These are phyloP conservation scores for Fulmarus glacialis DNA, from an alignment of 2,113 vertebrate species.

Conservation along the genomic window DNA sequence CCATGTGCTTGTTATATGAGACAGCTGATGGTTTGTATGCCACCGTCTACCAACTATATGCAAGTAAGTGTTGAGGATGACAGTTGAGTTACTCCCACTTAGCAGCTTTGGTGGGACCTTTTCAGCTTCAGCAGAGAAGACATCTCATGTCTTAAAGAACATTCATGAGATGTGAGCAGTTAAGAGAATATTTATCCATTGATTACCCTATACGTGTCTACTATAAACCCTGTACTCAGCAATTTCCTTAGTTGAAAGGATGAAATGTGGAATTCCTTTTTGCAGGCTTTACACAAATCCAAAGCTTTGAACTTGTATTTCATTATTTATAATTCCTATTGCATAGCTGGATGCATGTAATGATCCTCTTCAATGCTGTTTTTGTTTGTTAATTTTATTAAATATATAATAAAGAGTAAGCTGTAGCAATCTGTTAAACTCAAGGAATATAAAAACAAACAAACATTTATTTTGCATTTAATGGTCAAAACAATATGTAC, in stretches of 20 bases:
- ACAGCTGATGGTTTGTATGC: not conserved
- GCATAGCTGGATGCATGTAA: not conserved
- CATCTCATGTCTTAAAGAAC: not conserved
- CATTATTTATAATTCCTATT: not conserved
- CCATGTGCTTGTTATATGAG: not conserved
- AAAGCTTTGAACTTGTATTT: not conserved
- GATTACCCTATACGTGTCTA: not conserved
- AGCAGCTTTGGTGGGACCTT: slow-evolving; percentile 13
- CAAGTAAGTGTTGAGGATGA: not conserved
- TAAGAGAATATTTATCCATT: not conserved
- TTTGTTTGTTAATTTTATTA: not conserved
- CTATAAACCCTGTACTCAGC: not conserved
- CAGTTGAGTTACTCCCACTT: slow-evolving; percentile 36
- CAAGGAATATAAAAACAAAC: not conserved
- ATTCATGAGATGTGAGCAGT: not conserved
- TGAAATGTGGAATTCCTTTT: not conserved
- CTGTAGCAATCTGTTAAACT: not conserved
- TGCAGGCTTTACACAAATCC: not conserved
- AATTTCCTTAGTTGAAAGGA: not conserved
- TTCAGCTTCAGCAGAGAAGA: not conserved
- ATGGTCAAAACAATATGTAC: not conserved
- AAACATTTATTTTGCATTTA: not conserved
- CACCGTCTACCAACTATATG: not conserved
- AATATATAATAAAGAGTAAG: not conserved
- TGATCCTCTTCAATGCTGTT: not conserved